Evolutionary conservation across 2,888 invertebrate species (phyloP).

Genomic region (Chromoteleia sp.): DNA sequence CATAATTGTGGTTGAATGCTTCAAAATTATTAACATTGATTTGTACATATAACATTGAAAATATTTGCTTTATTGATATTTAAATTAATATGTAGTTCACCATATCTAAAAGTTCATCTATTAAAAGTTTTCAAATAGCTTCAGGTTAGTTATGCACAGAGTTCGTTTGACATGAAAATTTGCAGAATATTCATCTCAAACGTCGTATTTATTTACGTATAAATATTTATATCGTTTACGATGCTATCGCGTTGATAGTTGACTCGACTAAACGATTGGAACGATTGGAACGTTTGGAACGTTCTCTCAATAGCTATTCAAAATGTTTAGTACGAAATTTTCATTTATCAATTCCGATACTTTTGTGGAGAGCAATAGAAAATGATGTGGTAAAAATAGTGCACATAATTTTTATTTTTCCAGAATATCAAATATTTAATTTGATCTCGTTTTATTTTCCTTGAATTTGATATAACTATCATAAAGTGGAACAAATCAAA

Average conservation of each 20-base stretch:
- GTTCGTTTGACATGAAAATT: constrained; percentile 43
- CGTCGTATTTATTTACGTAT: constrained; percentile 69
- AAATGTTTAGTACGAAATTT: constrained; percentile 67
- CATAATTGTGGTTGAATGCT: background rate
- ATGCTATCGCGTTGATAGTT: constrained; percentile 65
- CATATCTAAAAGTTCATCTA: constrained; percentile 7
- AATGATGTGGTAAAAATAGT: constrained; percentile 17
- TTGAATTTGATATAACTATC: too few relatives aligned
- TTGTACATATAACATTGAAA: too few relatives aligned
- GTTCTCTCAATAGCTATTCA: constrained; percentile 56
- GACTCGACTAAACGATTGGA: constrained; percentile 69
- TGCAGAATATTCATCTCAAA: constrained; percentile 37
- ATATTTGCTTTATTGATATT: constrained; percentile 16
- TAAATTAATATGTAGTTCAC: constrained; percentile 12
- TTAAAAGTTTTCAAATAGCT: constrained; percentile 33
- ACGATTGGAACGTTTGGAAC: too few relatives aligned
- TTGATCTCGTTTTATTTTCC: background rate
- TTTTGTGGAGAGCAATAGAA: constrained; percentile 16
- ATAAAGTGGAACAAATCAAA: too few relatives aligned
- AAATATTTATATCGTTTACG: constrained; percentile 69
- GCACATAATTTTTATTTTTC: background rate
- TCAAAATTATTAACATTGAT: too few relatives aligned
- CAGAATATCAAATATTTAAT: too few relatives aligned
- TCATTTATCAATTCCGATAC: constrained; percentile 30
- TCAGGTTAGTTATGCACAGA: constrained; percentile 23